phyloP scores from a whole-genome alignment of 1,140 invertebrate genomes.

The Mamestra configurata region DNA sequence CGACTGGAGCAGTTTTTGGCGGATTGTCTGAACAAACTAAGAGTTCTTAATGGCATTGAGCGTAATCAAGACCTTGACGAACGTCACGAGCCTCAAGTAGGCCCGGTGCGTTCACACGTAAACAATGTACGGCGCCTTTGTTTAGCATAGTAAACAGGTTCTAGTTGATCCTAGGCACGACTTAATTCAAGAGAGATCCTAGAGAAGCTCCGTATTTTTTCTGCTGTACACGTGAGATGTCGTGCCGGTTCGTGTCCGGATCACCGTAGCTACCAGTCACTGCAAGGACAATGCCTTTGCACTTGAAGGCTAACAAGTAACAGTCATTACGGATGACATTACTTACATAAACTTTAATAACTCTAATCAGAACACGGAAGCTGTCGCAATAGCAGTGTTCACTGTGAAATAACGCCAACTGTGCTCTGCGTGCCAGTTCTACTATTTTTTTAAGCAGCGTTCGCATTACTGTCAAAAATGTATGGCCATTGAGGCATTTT shows the following conservation, averaged over 20 bases:
- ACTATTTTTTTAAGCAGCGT: too few relatives aligned
- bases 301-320: constrained; percentile 14
- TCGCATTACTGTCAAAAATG: too few relatives aligned
- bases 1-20: neutral
- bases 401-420: too few relatives aligned
- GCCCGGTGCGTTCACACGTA: constrained; percentile 64
- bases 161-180: constrained; percentile 49
- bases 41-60: constrained; percentile 52
- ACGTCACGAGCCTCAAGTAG: constrained; percentile 56
- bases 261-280: neutral
- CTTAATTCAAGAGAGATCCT: constrained; percentile 55
- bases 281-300: constrained; percentile 41
- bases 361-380: neutral
- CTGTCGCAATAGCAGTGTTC: neutral
- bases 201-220: constrained; percentile 63
- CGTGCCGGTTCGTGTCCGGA: constrained; percentile 28
- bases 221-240: neutral
- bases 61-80: constrained; percentile 67
- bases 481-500: too few relatives aligned
- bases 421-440: too few relatives aligned
- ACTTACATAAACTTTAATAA: neutral
- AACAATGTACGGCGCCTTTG: constrained; percentile 62
- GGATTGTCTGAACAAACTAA: neutral
- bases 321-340: neutral
- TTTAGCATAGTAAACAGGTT: constrained; percentile 66